Percentiles rank a stretch among this genome's conserved stretches.
Evolutionary conservation across 2,797 vertebrate genomes (phyloP).

Genomic region (Sebastes steindachneri): DNA sequence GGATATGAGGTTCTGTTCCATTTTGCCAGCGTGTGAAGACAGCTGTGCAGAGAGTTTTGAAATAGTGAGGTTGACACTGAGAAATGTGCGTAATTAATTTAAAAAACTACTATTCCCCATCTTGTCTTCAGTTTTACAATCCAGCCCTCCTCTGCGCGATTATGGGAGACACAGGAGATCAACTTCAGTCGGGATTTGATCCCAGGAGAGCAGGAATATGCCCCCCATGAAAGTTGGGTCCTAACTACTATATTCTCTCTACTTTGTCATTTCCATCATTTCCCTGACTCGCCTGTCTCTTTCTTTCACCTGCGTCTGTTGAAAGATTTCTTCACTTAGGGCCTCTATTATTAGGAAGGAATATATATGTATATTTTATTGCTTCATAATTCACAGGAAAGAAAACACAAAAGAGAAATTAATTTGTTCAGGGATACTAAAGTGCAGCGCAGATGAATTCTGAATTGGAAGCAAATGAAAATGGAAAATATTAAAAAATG

Average conservation of each 20-base stretch:
- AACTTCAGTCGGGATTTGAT: conserved; percentile 5
- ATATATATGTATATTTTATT: conserved; percentile 50
- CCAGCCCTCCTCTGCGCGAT: not conserved
- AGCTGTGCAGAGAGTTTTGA: not conserved
- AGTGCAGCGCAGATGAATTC: conserved; percentile 64
- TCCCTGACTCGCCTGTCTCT: not conserved
- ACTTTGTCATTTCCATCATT: conserved; percentile 19
- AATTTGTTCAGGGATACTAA: conserved; percentile 39
- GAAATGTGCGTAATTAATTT: not conserved
- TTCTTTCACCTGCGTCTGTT: not conserved
- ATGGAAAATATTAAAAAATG: conserved; percentile 63
- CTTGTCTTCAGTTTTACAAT: not conserved
- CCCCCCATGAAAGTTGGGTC: not conserved
- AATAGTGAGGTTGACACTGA: not conserved
- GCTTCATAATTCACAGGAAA: conserved; percentile 48
- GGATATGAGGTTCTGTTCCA: not conserved
- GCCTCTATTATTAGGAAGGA: conserved; percentile 12
- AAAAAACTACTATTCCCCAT: not conserved
- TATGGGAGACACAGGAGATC: not conserved
- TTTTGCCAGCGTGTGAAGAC: not conserved
- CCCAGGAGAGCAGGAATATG: not conserved
- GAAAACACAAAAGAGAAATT: conserved; percentile 60
- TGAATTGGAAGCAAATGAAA: conserved; percentile 73
- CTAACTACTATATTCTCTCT: not conserved
- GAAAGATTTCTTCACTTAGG: conserved; percentile 27